Evolutionary conservation across 2,888 invertebrate genomes (phyloP).

Genomic region (Erebia aethiops): DNA sequence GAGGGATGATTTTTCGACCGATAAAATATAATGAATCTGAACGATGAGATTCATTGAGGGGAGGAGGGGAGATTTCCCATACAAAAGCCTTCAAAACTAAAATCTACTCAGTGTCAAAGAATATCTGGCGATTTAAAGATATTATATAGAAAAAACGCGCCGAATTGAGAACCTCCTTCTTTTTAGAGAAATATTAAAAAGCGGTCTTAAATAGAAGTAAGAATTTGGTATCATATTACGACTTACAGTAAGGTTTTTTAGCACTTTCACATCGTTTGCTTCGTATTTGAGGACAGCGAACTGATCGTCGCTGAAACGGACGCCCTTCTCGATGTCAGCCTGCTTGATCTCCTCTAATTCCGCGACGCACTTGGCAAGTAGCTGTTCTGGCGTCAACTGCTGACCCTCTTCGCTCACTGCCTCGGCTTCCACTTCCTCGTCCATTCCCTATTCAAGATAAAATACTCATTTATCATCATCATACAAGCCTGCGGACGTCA

Average conservation of each 20-base stretch:
- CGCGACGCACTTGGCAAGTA: constrained; percentile 60
- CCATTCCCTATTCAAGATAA: constrained; percentile 64
- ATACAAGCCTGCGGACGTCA: too few relatives aligned
- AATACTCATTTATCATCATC: not conserved
- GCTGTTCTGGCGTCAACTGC: constrained; percentile 69
- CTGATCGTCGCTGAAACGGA: constrained; percentile 82
- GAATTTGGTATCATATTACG: not conserved
- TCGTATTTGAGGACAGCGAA: constrained; percentile 85
- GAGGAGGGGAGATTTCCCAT: too few relatives aligned
- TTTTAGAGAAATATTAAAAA: too few relatives aligned
- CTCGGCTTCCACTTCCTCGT: constrained; percentile 71
- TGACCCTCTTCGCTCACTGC: constrained; percentile 61
- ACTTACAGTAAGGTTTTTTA: constrained; percentile 83
- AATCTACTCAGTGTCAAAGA: too few relatives aligned
- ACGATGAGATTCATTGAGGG: too few relatives aligned
- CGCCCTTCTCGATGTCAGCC: constrained; percentile 79
- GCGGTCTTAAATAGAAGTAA: too few relatives aligned
- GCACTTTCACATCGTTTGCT: constrained; percentile 81
- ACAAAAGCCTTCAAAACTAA: too few relatives aligned
- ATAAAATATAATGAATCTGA: too few relatives aligned
- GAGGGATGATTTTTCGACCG: too few relatives aligned
- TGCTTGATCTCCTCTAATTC: constrained; percentile 66
- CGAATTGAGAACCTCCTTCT: too few relatives aligned
- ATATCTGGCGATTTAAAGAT: too few relatives aligned
- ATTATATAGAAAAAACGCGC: too few relatives aligned